Evolutionary conservation across 2,888 invertebrate genomes (phyloP).

Genomic region (Syrista parreyssii): DNA sequence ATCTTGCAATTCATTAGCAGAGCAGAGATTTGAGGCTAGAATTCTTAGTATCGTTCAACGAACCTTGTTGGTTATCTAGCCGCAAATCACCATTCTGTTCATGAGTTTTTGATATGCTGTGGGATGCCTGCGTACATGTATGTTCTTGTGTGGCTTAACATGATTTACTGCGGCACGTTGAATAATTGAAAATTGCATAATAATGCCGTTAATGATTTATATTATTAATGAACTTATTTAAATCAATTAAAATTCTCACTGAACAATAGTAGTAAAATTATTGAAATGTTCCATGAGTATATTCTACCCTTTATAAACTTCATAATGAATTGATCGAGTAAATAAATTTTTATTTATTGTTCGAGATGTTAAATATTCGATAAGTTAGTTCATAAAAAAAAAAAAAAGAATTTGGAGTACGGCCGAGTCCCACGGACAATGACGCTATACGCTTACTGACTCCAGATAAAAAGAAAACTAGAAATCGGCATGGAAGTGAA

Average conservation of each 20-base stretch:
- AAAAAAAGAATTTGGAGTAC: conserved; percentile 38
- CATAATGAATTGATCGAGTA: conserved; percentile 40
- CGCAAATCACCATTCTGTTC: no score
- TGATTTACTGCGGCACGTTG: not conserved
- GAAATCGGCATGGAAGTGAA: conserved; percentile 43
- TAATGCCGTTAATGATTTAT: not conserved
- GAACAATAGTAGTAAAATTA: not conserved
- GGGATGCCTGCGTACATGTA: no score
- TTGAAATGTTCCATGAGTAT: conserved; percentile 15
- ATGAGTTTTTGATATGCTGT: no score
- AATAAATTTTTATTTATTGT: conserved; percentile 50
- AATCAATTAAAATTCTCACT: not conserved
- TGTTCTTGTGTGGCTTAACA: no score
- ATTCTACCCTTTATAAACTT: conserved; percentile 40
- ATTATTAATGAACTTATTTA: not conserved
- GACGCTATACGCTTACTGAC: conserved; percentile 61
- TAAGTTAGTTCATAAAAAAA: conserved; percentile 40
- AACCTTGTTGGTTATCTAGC: no score
- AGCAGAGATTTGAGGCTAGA: no score
- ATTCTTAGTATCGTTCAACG: no score
- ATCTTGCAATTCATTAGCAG: not conserved
- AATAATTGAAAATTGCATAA: not conserved
- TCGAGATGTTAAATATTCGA: conserved; percentile 38
- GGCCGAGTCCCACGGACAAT: conserved; percentile 53
- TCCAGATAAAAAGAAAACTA: conserved; percentile 29